phyloP scores from a whole-genome alignment of 2,888 invertebrate species.

The Ormia ochracea region DNA sequence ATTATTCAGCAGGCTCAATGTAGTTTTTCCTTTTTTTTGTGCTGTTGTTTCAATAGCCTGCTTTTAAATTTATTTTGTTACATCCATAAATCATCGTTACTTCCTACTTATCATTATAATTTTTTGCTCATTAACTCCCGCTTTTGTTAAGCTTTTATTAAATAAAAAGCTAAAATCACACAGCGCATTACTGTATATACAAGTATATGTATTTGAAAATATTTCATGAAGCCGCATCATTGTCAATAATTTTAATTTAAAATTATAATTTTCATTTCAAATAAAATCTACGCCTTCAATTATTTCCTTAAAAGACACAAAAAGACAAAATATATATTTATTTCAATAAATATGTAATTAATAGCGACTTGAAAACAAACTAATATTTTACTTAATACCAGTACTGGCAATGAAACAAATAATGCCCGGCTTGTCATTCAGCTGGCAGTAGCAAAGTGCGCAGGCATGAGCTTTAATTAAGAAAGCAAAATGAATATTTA shows the following conservation, averaged over 20 bases:
- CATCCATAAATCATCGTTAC: too few species aligned
- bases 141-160: too few species aligned
- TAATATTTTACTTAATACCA: constrained; percentile 9
- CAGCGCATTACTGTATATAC: too few species aligned
- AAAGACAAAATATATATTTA: too few species aligned
- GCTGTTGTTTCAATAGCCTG: too few species aligned
- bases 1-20: too few species aligned
- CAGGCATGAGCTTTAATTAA: background rate
- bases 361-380: background rate
- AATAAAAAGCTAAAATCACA: too few species aligned
- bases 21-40: too few species aligned
- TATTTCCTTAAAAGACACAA: constrained; percentile 43
- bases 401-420: constrained; percentile 19
- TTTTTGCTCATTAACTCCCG: too few species aligned
- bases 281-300: constrained; percentile 39
- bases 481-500: constrained; percentile 31
- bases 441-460: background rate
- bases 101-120: too few species aligned
- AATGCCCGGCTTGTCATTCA: constrained; percentile 1
- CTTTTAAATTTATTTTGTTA: too few species aligned
- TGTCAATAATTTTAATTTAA: background rate
- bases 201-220: background rate
- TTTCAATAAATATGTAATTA: constrained; percentile 7
- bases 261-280: constrained; percentile 2
- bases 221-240: background rate